phyloP scores from a whole-genome alignment of 2,113 vertebrate genomes.

The Marmota monax region DNA sequence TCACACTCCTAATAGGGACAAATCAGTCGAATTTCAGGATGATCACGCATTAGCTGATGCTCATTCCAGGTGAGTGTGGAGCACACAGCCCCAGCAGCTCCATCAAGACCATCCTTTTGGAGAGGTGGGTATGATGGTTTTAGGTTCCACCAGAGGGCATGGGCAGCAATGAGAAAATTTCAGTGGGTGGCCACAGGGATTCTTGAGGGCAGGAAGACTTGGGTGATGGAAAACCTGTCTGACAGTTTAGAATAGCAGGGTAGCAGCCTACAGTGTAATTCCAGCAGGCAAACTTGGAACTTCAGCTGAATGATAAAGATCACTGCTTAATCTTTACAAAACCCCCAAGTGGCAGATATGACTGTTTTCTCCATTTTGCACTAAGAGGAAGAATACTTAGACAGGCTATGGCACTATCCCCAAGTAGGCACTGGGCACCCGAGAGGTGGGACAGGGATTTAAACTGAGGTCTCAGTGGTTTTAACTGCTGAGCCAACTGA shows the following conservation, averaged over 20 bases:
- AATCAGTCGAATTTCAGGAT: not conserved
- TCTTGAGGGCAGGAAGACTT: not conserved
- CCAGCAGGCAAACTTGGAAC: not conserved
- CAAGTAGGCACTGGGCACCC: not conserved
- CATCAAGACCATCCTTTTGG: rapidly evolving
- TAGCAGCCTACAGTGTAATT: not conserved
- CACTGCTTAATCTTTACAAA: not conserved
- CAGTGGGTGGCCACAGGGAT: not conserved
- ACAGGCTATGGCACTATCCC: not conserved
- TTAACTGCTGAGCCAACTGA: rapidly evolving
- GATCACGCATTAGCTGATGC: rapidly evolving
- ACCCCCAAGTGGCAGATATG: not conserved
- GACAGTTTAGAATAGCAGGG: not conserved
- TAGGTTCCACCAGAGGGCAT: not conserved
- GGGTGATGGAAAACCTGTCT: not conserved
- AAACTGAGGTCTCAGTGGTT: not conserved
- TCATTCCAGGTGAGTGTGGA: rapidly evolving
- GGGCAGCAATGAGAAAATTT: not conserved
- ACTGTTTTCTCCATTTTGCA: not conserved
- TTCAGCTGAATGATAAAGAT: not conserved
- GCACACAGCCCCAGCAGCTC: rapidly evolving
- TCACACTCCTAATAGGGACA: not conserved
- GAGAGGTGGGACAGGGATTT: not conserved
- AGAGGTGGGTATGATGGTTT: not conserved
- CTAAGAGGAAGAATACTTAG: not conserved